Base-by-base conservation (phyloP, 2,888 invertebrate species). In the Tinea pellionella region DNA sequence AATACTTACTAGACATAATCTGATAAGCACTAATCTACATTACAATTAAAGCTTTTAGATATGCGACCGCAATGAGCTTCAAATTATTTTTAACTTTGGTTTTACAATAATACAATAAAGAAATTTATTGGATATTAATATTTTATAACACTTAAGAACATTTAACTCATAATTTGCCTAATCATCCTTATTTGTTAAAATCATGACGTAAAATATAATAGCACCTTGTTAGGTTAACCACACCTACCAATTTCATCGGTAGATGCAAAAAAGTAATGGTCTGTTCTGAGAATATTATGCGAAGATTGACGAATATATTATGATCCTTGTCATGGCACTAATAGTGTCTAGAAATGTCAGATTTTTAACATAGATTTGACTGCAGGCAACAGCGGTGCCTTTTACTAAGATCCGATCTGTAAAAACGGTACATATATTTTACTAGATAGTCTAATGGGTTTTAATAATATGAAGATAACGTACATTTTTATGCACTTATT, bases 21-120 rank as follows among this genome's bases (percentile, higher is more conserved):
- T 78, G 86, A 87, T 87, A 85, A 76, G 70, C 66, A 67, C 72
- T 83, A 81, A 85, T 86, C 85, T 85, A 79, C 78, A 79, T 81
- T 82, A 85, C 85, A 87, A 85, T 87, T 86, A 85, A 84, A 80
- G 81, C 78, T 70, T 74, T 78, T 72, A 73, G 72, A 76, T 75
- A 74, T 75, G 68, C 63, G 63, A 62, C 62, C 65, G 61, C 73
- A 18, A 30, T 59, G 59, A 47, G 37, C 47, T 19, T 16, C 24
- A 13, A 59, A 47, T 59, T 43, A 24, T 24, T 57, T 13, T 6
- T 24, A 24, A 24, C 24, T 24, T 6, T 24, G 24, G 2, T 24
- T 6, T 24, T 24, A 24, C 6, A 24, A 24, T 3, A 24, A 24
- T 24, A 3, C 6, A 3, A 2, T 24, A 24, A 24, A 24, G 2